phyloP scores from a whole-genome alignment of 2,888 invertebrate genomes.

The Beris chalybata region DNA sequence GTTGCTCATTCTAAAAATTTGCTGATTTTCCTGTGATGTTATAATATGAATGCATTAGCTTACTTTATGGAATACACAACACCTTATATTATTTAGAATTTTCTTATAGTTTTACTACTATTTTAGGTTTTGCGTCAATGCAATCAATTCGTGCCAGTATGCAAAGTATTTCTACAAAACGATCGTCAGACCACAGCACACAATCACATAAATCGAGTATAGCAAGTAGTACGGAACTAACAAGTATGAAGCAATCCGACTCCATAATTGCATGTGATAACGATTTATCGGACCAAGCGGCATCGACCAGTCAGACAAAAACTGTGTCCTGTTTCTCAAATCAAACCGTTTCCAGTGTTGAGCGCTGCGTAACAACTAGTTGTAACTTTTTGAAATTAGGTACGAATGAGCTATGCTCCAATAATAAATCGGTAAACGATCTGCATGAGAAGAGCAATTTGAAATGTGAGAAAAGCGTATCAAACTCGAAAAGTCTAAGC shows the following conservation, averaged over 20 bases:
- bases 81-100: too few relatives aligned
- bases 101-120: neutral
- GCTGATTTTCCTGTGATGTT: too few relatives aligned
- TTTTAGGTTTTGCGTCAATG: slow-evolving; percentile 64
- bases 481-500: slow-evolving; percentile 42
- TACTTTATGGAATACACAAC: neutral
- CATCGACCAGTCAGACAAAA: slow-evolving; percentile 37
- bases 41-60: neutral
- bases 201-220: slow-evolving; percentile 45
- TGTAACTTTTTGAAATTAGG: slow-evolving; percentile 37
- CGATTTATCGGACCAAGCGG: slow-evolving; percentile 33
- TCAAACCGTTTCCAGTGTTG: slow-evolving; percentile 31
- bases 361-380: slow-evolving; percentile 32
- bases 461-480: slow-evolving; percentile 42
- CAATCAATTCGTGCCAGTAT: slow-evolving; percentile 65
- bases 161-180: slow-evolving; percentile 63
- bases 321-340: slow-evolving; percentile 39
- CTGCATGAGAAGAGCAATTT: slow-evolving; percentile 37
- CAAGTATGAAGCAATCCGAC: slow-evolving; percentile 31
- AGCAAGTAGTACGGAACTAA: slow-evolving; percentile 39
- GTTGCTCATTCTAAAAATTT: too few relatives aligned
- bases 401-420: slow-evolving; percentile 16
- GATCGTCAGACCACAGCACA: slow-evolving; percentile 64
- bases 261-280: slow-evolving; percentile 8
- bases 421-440: slow-evolving; percentile 40